Evolutionary conservation across 2,888 invertebrate species (phyloP), one percentile per base, ranked within the genome.

Genomic region (Exocentrus adspersus): DNA sequence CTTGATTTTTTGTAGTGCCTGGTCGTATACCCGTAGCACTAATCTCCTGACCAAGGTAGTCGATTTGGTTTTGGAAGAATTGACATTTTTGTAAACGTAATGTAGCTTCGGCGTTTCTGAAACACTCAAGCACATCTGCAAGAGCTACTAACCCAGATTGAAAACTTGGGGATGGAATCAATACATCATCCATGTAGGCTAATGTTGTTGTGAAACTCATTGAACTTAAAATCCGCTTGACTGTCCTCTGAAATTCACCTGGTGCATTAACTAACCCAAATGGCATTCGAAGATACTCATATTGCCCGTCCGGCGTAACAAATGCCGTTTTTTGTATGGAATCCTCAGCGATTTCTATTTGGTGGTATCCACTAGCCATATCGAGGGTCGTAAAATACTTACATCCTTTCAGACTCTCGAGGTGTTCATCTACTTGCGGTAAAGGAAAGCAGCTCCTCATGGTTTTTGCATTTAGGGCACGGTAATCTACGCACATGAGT

Each of bases 221-320:
- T 6, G 62, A 50, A 10, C 68, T 66, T 28, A 69, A 19, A 20
- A 71, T 54, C 32, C 60, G 54, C 24, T 68, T 68, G 3, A 68
- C 54, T 19, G 74, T 60, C 7, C 42, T 42, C 14, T 42, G 17
- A 2, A 42, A 30, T 6, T 10, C n/a, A 2, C 10, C 30, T 30
- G 30, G 30, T 3, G 9, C 74, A 56, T 54, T 50, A 78, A 78
- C n/a, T 7, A 80, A 60, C 2, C 78, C 79, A 60, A 79, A 81
- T 6, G 77, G 75, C 76, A 79, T 75, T 1, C 71, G 56, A 2
- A 72, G 51, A 52, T 74, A 77, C 69, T 80, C 76, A 51, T 70
- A 79, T 9, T 78, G 67, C 7, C 78, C 77, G 19, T 77, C 77
- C 0, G 75, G n/a, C n/a, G n/a, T n/a, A n/a, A n/a, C n/a, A n/a